Base-by-base conservation (phyloP, 1,140 invertebrate genomes). In the Procambarus clarkii region DNA sequence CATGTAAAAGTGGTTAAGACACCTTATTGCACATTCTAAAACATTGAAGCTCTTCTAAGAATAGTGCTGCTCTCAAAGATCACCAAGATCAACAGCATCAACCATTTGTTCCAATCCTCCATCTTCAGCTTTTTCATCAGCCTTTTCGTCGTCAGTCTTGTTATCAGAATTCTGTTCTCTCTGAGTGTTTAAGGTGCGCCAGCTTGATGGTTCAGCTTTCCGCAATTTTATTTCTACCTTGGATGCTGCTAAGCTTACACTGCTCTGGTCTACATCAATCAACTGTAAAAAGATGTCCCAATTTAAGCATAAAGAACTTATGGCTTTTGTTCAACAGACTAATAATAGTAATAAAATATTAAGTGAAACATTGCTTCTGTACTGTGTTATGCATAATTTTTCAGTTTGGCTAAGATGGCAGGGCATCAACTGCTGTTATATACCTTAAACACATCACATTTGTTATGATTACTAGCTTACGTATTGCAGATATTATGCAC, bases 181-280 rank as follows among this genome's bases (percentile, higher is more conserved):
- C 3, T 96, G 96, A 93, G 97, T 96, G 93, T 97, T 96, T 13
- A 98, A 94, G 92, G 96, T 96, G 3, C 95, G 93, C 99, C 99
- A 99, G 79, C 96, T 96, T 34, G 97, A 96, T 3, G 97, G 95
- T 93, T 98, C 97, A 1, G 96, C 96, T 95, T 99, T 99, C 92
- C 96, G 97, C 93, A 99, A 94, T 93, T 97, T 98, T 15, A 99
- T 97, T 95, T 99, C 99, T 34, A 99, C 96, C 96, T 99, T 99
- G n/a, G 98, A 97, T 80, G 97, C 97, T 92, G 97, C 95, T 96
- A 99, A 97, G 21, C 96, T 96, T 1, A 97, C 97, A 92, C 94
- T 95, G 93, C 97, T 97, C 86, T 96, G 93, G 9, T 92, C 93
- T 8, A 95, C 94, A 92, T 94, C 93, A 74, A 96, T 95, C 11